Evolutionary conservation across 2,797 vertebrate species (phyloP).

Genomic region (Anisognathus igniventris): DNA sequence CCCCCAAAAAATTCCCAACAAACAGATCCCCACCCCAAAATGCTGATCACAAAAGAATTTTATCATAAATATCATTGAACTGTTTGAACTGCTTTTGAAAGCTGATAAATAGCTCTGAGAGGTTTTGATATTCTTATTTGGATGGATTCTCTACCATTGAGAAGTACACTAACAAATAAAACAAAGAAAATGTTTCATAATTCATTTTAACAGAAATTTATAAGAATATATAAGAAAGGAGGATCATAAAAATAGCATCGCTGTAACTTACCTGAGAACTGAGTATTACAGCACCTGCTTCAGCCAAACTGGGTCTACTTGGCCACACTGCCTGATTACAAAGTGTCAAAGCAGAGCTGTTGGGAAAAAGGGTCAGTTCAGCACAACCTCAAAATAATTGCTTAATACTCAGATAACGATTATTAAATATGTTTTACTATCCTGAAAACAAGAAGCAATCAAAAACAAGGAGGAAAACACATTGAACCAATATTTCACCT

Average conservation of each 20-base stretch:
- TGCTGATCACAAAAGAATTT: neutral
- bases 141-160: neutral
- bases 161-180: neutral
- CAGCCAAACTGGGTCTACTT: neutral
- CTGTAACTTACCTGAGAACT: neutral
- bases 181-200: neutral
- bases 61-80: neutral
- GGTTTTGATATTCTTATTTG: neutral
- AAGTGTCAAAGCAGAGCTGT: neutral
- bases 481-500: neutral
- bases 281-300: neutral
- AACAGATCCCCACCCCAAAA: neutral
- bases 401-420: neutral
- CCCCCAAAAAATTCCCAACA: accelerated
- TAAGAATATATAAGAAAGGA: neutral
- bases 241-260: neutral
- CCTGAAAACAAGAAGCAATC: neutral
- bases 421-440: neutral
- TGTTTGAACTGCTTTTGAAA: neutral
- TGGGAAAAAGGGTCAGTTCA: neutral
- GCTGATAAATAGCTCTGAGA: neutral
- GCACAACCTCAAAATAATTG: neutral
- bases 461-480: neutral
- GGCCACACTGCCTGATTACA: neutral
- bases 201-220: neutral